Conservation (phyloP, 2,113 vertebrate species). For the Asarcornis scutulata region DNA sequence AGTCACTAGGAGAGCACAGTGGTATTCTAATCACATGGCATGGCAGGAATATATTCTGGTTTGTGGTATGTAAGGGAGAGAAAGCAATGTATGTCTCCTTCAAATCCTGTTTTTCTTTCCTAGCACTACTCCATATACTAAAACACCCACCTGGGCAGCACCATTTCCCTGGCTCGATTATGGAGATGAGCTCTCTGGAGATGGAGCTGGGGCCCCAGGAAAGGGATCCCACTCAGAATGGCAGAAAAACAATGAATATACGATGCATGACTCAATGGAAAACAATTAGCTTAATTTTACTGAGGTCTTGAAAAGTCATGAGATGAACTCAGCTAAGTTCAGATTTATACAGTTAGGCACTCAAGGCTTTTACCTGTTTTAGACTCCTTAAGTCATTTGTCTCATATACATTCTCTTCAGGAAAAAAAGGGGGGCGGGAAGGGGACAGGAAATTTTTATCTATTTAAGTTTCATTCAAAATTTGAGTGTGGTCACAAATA, state of each 20-base stretch:
- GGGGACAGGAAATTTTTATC: not conserved
- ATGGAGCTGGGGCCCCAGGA: not conserved
- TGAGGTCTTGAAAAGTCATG: not conserved
- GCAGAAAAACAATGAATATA: not conserved
- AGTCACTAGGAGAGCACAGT: not conserved
- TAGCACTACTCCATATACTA: not conserved
- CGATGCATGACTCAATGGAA: not conserved
- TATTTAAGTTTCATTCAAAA: not conserved
- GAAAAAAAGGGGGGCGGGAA: not conserved
- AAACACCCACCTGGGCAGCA: not conserved
- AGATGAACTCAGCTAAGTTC: not conserved
- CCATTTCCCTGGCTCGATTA: not conserved
- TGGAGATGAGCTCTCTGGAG: not conserved
- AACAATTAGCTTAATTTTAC: not conserved
- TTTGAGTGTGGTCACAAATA: constrained; percentile 8
- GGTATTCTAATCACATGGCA: not conserved
- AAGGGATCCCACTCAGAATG: not conserved
- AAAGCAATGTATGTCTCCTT: not conserved
- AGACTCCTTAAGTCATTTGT: not conserved
- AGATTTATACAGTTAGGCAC: not conserved
- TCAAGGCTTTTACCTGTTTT: not conserved
- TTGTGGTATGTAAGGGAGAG: not conserved
- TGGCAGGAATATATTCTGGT: not conserved
- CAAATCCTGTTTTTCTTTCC: not conserved
- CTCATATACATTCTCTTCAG: not conserved